Conservation (phyloP, 2,888 invertebrate species). For the Amphipyra berbera region DNA sequence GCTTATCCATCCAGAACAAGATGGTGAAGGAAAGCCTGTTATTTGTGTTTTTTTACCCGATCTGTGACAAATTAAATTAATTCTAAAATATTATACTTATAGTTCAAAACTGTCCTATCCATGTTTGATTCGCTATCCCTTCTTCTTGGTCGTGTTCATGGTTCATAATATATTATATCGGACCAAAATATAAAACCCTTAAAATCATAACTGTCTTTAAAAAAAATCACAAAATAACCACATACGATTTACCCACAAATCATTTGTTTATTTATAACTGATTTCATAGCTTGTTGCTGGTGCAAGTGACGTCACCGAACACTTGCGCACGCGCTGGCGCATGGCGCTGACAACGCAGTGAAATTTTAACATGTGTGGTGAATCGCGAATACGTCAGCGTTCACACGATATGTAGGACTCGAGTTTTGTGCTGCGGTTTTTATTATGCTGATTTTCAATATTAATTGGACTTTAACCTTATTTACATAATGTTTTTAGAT, state of each 20-base stretch:
- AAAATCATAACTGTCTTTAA: too few species aligned
- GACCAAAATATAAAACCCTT: too few species aligned
- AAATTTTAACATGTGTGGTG: conserved; percentile 33
- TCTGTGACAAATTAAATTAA: too few species aligned
- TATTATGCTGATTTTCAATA: conserved; percentile 8
- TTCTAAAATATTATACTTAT: too few species aligned
- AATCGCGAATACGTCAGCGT: conserved; percentile 27
- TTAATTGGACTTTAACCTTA: conserved; percentile 14
- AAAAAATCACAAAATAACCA: background rate
- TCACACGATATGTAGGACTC: conserved; percentile 6
- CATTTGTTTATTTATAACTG: conserved; percentile 46
- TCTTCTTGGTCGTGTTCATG: too few species aligned
- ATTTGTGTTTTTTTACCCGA: too few species aligned
- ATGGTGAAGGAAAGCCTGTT: too few species aligned
- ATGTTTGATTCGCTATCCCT: too few species aligned
- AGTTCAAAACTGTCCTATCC: too few species aligned
- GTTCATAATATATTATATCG: too few species aligned
- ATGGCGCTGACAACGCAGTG: conserved; percentile 35
- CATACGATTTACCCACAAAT: conserved; percentile 30
- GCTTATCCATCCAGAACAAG: too few species aligned
- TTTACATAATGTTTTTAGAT: background rate
- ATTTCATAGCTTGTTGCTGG: conserved; percentile 24
- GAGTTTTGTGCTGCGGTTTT: background rate
- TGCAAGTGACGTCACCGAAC: conserved; percentile 36
- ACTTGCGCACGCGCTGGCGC: conserved; percentile 40